Evolutionary conservation across 1,140 invertebrate species (phyloP).

Genomic region (Drosophila santomea): DNA sequence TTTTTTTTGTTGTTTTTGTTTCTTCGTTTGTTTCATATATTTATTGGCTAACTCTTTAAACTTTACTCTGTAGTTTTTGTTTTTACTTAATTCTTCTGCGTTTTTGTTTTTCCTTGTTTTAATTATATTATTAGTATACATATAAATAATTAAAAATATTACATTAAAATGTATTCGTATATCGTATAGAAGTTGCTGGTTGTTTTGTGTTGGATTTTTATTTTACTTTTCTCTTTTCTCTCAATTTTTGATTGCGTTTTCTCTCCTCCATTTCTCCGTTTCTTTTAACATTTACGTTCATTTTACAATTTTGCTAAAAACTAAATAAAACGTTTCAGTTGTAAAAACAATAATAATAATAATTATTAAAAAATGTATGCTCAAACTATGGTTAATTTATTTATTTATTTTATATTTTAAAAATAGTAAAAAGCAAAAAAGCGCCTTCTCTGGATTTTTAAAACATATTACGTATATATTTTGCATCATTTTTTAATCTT

Average conservation of each 20-base stretch:
- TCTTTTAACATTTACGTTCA: slow-evolving; percentile 68
- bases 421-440: slow-evolving; percentile 59
- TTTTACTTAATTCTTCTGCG: slow-evolving; percentile 66
- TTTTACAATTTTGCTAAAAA: slow-evolving; percentile 85
- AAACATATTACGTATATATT: slow-evolving; percentile 74
- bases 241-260: slow-evolving; percentile 78
- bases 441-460: slow-evolving; percentile 55
- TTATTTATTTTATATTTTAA: slow-evolving; percentile 55
- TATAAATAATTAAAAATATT: slow-evolving; percentile 85
- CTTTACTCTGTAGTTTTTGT: slow-evolving; percentile 80
- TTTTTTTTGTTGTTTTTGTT: slow-evolving; percentile 50
- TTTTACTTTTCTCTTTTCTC: slow-evolving; percentile 58
- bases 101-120: slow-evolving; percentile 68
- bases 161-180: slow-evolving; percentile 85
- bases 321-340: slow-evolving; percentile 79
- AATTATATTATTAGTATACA: slow-evolving; percentile 84
- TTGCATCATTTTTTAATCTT: slow-evolving; percentile 55
- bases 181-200: slow-evolving; percentile 83
- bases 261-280: slow-evolving; percentile 29
- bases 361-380: slow-evolving; percentile 65
- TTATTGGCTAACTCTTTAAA: slow-evolving; percentile 85
- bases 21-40: slow-evolving; percentile 78
- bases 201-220: slow-evolving; percentile 65
- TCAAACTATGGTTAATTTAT: slow-evolving; percentile 53
- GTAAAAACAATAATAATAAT: slow-evolving; percentile 73